Conservation (phyloP, 2,888 invertebrate genomes). For the Miltochrista miniata region DNA sequence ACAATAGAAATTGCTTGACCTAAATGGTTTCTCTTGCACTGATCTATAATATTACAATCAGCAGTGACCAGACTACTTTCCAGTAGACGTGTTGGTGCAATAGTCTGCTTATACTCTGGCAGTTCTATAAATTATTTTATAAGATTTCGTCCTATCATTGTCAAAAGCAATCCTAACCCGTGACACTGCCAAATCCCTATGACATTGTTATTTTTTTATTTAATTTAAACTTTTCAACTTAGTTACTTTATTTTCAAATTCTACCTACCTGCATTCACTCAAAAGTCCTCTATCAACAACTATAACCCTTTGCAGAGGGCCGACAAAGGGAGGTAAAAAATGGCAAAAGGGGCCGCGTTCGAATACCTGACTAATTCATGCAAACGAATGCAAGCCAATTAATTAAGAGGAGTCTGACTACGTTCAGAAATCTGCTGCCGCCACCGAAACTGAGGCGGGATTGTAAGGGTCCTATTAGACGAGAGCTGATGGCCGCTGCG, state of each 20-base stretch:
- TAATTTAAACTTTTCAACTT: too few species aligned
- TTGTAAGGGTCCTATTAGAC: conserved; percentile 30
- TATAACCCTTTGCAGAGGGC: conserved; percentile 25
- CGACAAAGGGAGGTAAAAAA: conserved; percentile 40
- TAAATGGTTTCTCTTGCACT: too few species aligned
- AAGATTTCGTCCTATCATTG: too few species aligned
- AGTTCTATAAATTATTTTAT: too few species aligned
- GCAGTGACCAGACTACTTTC: too few species aligned
- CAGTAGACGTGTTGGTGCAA: too few species aligned
- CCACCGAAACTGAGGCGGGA: conserved; percentile 50
- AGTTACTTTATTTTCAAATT: not conserved
- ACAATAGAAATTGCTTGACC: too few species aligned
- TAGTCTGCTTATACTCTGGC: too few species aligned
- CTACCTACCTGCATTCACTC: conserved; percentile 6
- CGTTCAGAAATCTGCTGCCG: conserved; percentile 70
- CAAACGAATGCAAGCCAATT: conserved; percentile 83
- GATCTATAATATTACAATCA: too few species aligned
- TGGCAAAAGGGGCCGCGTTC: conserved; percentile 41
- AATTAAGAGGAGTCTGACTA: conserved; percentile 72
- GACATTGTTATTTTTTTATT: too few species aligned
- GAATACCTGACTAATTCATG: conserved; percentile 79
- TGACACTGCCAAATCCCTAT: too few species aligned
- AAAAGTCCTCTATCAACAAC: conserved; percentile 35
- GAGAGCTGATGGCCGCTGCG: conserved; percentile 14
- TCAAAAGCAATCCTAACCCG: too few species aligned